These are phyloP conservation scores for Leptinotarsa peninsularis DNA, from an alignment of 2,888 invertebrate species.

Conservation along the genomic window DNA sequence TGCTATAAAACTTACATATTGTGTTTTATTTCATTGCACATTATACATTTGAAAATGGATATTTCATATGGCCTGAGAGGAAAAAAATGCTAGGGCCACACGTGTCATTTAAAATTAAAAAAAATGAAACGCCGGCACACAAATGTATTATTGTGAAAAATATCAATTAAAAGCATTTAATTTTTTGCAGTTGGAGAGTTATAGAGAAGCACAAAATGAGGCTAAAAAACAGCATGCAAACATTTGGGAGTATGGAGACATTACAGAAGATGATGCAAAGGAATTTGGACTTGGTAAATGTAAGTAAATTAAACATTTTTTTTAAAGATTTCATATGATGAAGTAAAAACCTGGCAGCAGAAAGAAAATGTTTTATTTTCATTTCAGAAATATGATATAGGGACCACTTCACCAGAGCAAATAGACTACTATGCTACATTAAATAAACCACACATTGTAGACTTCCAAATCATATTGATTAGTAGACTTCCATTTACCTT, in stretches of 20 bases:
- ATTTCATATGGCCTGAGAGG: too few relatives aligned
- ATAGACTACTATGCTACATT: constrained; percentile 40
- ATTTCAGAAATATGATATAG: constrained; percentile 36
- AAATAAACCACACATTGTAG: constrained; percentile 28
- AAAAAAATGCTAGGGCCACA: too few relatives aligned
- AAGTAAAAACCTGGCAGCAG: too few relatives aligned
- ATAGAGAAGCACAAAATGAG: constrained; percentile 85
- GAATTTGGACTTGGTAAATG: constrained; percentile 72
- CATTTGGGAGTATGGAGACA: constrained; percentile 99
- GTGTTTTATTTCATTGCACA: too few relatives aligned
- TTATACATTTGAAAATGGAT: too few relatives aligned
- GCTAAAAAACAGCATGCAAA: constrained; percentile 89
- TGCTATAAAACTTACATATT: too few relatives aligned
- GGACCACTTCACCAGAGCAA: constrained; percentile 46
- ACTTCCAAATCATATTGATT: constrained; percentile 47
- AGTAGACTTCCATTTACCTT: constrained; percentile 43
- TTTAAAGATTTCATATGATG: neutral
- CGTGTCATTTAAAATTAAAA: too few relatives aligned
- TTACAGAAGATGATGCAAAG: constrained; percentile 90
- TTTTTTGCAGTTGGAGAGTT: constrained; percentile 75
- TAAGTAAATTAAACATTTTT: constrained; percentile 38
- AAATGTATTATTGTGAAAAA: neutral
- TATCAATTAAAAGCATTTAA: constrained; percentile 19
- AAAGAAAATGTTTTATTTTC: neutral
- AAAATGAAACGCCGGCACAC: too few relatives aligned